phyloP scores from a whole-genome alignment of 2,888 invertebrate species.

The Lasioglossum malachurum region DNA sequence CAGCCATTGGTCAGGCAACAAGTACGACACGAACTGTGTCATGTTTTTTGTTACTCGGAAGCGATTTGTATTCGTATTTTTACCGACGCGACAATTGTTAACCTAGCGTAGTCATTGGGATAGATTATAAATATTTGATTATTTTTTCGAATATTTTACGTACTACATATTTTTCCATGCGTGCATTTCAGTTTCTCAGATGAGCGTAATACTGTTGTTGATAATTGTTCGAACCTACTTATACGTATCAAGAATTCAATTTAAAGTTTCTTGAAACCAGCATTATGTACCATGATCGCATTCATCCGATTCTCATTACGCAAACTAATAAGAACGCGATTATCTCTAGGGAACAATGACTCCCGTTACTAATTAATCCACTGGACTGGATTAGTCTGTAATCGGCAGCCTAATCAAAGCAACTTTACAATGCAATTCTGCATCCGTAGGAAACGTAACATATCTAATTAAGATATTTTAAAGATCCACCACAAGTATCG shows the following conservation, averaged over 20 bases:
- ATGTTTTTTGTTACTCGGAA: background rate
- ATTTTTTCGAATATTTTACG: background rate
- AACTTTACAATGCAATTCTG: background rate
- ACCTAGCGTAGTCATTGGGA: background rate
- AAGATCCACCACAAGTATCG: background rate
- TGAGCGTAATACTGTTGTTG: background rate
- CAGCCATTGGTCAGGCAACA: background rate
- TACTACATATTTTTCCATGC: no score
- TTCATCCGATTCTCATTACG: background rate
- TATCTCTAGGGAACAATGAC: background rate
- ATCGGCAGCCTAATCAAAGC: background rate
- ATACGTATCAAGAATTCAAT: background rate
- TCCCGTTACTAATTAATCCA: constrained; percentile 6
- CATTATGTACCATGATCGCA: background rate
- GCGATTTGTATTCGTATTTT: background rate
- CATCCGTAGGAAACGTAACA: no score
- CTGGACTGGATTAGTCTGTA: background rate
- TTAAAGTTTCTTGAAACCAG: background rate
- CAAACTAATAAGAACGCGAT: background rate
- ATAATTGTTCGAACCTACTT: background rate
- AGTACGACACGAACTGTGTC: background rate
- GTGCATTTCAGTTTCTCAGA: no score
- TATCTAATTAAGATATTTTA: background rate
- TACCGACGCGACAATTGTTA: background rate
- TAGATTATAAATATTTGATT: background rate